Percentiles rank a stretch among this genome's conserved stretches.
Evolutionary conservation across 2,797 vertebrate genomes (phyloP).

Genomic region (Tympanoctomys barrerae): DNA sequence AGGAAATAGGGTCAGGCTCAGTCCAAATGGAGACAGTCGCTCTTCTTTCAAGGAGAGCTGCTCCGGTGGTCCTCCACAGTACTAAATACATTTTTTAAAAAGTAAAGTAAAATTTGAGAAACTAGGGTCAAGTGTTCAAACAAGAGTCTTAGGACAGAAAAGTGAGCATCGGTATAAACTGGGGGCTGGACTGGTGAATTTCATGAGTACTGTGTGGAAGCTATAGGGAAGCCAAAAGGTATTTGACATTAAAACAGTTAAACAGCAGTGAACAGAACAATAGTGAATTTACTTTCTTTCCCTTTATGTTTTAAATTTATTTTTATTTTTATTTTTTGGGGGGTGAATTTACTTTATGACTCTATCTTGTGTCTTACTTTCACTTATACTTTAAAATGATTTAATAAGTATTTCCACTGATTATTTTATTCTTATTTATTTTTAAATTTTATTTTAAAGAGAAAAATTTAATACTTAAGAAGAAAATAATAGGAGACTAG

Average conservation of each 20-base stretch:
- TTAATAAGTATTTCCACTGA: not conserved
- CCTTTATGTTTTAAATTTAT: not conserved
- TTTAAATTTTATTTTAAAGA: not conserved
- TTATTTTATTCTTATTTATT: slow-evolving; percentile 1
- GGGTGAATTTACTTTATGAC: not conserved
- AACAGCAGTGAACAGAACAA: not conserved
- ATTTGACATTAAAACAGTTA: not conserved
- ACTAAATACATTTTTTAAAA: too few relatives aligned
- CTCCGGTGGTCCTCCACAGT: too few relatives aligned
- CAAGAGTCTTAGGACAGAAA: not conserved
- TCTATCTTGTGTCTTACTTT: not conserved
- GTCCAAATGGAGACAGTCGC: too few relatives aligned
- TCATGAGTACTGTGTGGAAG: not conserved
- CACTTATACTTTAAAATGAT: not conserved
- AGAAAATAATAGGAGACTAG: not conserved
- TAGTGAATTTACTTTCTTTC: not conserved
- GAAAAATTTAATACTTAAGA: not conserved
- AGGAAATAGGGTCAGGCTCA: too few relatives aligned
- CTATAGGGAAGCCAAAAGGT: not conserved
- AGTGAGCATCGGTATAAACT: not conserved
- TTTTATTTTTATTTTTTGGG: too few relatives aligned
- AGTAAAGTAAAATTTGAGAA: slow-evolving; percentile 4
- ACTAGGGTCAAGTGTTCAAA: not conserved
- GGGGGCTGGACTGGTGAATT: not conserved
- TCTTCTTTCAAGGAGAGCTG: too few relatives aligned